A percentile compares a stretch with the other conserved stretches of the same genome.
Evolutionary conservation across 2,888 invertebrate species (phyloP).

Genomic region (Yponomeuta plumbellus): DNA sequence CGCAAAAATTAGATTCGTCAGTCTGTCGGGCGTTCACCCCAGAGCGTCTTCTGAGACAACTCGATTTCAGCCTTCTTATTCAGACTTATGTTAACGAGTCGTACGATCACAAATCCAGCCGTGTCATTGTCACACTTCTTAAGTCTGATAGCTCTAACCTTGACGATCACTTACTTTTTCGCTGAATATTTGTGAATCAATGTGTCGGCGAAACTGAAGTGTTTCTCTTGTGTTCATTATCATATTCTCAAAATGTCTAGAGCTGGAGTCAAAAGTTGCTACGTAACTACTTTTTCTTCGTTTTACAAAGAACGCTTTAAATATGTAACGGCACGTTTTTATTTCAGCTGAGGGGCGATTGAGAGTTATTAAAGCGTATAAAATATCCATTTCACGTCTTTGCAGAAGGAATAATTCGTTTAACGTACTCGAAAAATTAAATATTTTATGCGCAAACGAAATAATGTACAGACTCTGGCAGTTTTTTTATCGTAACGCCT

Average conservation of each 20-base stretch:
- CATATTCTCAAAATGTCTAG: conserved; percentile 22
- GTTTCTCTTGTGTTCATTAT: background rate
- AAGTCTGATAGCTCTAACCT: background rate
- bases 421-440: conserved; percentile 25
- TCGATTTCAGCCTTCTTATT: conserved; percentile 45
- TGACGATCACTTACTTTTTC: background rate
- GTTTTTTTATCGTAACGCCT: conserved; percentile 28
- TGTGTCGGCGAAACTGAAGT: background rate
- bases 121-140: background rate
- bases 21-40: conserved; percentile 50
- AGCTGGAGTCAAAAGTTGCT: background rate
- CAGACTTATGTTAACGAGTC: background rate
- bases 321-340: background rate
- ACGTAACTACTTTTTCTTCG: background rate
- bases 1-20: conserved; percentile 72
- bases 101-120: background rate
- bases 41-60: conserved; percentile 54
- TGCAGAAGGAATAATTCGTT: conserved; percentile 42
- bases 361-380: conserved; percentile 29
- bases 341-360: background rate
- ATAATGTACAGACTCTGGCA: conserved; percentile 19
- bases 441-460: conserved; percentile 39
- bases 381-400: conserved; percentile 27
- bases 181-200: background rate
- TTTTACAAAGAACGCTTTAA: background rate